These are phyloP conservation scores for Brachionus paranguensis DNA, from an alignment of 1,140 invertebrate genomes.

Conservation along the genomic window DNA sequence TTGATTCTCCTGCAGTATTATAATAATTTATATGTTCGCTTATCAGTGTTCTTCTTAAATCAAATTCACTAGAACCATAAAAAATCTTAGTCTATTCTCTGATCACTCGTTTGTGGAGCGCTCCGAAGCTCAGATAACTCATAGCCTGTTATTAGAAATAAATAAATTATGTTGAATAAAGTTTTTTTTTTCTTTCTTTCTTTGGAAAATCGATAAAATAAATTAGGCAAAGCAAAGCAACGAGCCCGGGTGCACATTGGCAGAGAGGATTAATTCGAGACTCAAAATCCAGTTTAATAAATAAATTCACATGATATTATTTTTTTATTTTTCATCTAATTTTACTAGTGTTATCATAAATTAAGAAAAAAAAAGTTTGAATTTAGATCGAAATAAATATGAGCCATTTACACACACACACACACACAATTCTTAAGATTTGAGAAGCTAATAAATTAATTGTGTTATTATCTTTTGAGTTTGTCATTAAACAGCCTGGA, in stretches of 20 bases:
- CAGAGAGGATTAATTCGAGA: not conserved
- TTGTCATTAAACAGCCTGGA: not conserved
- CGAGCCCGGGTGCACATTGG: not conserved
- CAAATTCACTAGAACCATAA: slow-evolving; percentile 5
- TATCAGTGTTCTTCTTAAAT: not conserved
- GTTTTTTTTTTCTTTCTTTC: not conserved
- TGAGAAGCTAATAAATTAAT: not conserved
- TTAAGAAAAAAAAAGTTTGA: not conserved
- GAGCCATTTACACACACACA: not conserved
- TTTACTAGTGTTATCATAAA: slow-evolving; percentile 10
- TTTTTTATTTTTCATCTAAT: not conserved
- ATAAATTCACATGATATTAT: slow-evolving; percentile 17
- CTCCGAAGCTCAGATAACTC: not conserved
- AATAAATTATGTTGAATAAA: not conserved
- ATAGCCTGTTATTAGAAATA: not conserved
- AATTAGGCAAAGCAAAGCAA: not conserved
- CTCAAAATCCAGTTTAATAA: not conserved
- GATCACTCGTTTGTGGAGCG: not conserved
- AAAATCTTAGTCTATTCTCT: not conserved
- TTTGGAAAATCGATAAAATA: not conserved
- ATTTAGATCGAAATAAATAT: not conserved
- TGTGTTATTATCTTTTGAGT: not conserved
- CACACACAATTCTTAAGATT: not conserved
- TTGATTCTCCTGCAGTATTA: not conserved
- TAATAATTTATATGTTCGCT: not conserved